Conservation (phyloP, 2,888 invertebrate species). For the Sesia apiformis region DNA sequence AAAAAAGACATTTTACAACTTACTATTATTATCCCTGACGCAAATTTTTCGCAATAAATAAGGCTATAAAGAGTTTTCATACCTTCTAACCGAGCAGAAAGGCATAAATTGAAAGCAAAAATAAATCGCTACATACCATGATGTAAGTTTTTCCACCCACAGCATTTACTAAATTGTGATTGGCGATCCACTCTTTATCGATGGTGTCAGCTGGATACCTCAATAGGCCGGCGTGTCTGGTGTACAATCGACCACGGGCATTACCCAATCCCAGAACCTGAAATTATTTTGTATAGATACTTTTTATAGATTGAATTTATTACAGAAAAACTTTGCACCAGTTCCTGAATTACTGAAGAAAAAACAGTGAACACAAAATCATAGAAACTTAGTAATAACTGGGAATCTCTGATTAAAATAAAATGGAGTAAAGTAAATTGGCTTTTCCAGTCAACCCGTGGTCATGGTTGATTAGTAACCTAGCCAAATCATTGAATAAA, state of each 20-base stretch:
- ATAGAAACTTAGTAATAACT: no score
- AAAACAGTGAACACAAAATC: no score
- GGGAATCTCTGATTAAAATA: no score
- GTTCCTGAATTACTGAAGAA: no score
- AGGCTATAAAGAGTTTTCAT: neutral
- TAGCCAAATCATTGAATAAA: neutral
- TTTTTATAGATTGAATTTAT: no score
- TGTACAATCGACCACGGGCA: conserved; percentile 82
- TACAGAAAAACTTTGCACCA: no score
- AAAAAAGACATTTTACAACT: neutral
- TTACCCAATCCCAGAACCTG: conserved; percentile 82
- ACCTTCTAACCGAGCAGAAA: neutral
- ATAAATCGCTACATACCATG: conserved; percentile 53
- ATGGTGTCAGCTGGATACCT: conserved; percentile 86
- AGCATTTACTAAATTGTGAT: conserved; percentile 83
- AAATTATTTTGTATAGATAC: no score
- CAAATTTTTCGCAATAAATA: neutral
- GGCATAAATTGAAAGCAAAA: neutral
- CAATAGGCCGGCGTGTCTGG: conserved; percentile 84
- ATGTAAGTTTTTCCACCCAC: conserved; percentile 87
- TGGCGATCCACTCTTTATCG: conserved; percentile 87
- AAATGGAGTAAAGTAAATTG: no score
- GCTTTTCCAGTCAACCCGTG: no score
- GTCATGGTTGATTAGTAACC: no score
- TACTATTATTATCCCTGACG: neutral